These are phyloP conservation scores for Anarrhichthys ocellatus DNA, from an alignment of 2,113 vertebrate genomes.

Conservation along the genomic window DNA sequence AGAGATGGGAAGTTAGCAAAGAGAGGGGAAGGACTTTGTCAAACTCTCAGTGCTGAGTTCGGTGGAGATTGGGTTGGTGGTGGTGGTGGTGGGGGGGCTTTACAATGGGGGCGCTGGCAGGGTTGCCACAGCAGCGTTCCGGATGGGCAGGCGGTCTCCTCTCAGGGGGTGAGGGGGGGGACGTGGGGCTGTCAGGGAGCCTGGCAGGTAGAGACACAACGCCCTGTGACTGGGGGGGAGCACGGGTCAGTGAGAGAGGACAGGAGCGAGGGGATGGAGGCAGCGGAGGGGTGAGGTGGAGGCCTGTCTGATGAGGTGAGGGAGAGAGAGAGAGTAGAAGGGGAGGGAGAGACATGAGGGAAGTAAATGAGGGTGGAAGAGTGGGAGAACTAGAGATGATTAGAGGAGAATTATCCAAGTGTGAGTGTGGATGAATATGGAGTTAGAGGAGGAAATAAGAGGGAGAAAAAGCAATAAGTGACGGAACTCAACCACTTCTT, in stretches of 20 bases:
- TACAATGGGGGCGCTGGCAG: constrained; percentile 67
- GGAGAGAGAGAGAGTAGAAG: constrained; percentile 44
- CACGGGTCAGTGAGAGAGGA: constrained; percentile 82
- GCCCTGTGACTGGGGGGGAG: constrained; percentile 79
- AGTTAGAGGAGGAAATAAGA: constrained; percentile 39
- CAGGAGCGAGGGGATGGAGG: constrained; percentile 72
- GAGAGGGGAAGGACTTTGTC: constrained; percentile 68
- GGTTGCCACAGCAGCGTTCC: constrained; percentile 80
- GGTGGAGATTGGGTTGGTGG: constrained; percentile 42
- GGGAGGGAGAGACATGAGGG: constrained; percentile 46
- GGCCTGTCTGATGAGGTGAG: constrained; percentile 80
- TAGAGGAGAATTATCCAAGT: constrained; percentile 80
- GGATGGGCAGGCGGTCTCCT: constrained; percentile 82
- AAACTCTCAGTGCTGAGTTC: constrained; percentile 62
- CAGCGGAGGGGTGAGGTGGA: constrained; percentile 65
- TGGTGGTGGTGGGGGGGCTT: constrained; percentile 23
- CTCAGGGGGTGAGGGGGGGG: constrained; percentile 73
- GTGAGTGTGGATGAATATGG: constrained; percentile 55
- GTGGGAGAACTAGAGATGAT: constrained; percentile 71
- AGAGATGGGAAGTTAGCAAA: constrained; percentile 49
- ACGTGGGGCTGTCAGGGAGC: constrained; percentile 79
- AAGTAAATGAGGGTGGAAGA: constrained; percentile 71
- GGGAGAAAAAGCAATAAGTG: constrained; percentile 1
- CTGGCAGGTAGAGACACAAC: constrained; percentile 82
- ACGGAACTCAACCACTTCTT: constrained; percentile 23